Evolutionary conservation across 64 coral and sea anemone species (phyloP), one percentile per base, ranked within the genome.

Genomic region (Trachythela sp.): DNA sequence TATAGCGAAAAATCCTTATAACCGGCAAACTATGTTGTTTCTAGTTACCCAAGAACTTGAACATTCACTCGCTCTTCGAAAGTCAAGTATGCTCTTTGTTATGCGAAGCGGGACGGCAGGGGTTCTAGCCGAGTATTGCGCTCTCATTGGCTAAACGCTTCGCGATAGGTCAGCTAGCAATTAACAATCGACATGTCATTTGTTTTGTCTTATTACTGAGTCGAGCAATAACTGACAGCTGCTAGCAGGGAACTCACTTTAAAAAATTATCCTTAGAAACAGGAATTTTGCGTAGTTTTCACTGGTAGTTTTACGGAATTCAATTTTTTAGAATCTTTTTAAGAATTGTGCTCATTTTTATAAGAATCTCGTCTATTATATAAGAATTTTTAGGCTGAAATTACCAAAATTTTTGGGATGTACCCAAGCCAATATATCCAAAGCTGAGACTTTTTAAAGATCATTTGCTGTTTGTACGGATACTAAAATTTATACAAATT

Each of bases 151-250:
- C 59, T 68, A 14, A 68, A 31, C 59, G 20, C 59, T 2, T 68
- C 20, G 30, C 18, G 59, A 68, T 68, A 31, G 59, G 59, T 68
- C 59, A 14, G 20, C 59, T 68, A 22, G 59, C 59, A 68, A 68
- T 68, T 68, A 68, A 68, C 59, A 31, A 68, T 68, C 30, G 59
- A 68, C 20, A 22, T 68, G 59, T 68, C 59, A 68, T 68, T 68
- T 68, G 59, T 68, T 68, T 68, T 6, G 30, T 22, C 59, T 68
- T 22, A 68, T 68, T 68, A 22, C 30, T 68, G 30, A 31, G 59
- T 22, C 15, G 20, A 6, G 20, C 20, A 8, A n/a, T 22, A 8
- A 68, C 3, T 4, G 5, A 31, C 59, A 68, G 59, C 59, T 68
- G 59, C 59, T 68, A 5, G 18, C 20, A 68, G 30, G 3, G 3